phyloP scores from a whole-genome alignment of 2,113 vertebrate genomes.

The Eulemur rufifrons region DNA sequence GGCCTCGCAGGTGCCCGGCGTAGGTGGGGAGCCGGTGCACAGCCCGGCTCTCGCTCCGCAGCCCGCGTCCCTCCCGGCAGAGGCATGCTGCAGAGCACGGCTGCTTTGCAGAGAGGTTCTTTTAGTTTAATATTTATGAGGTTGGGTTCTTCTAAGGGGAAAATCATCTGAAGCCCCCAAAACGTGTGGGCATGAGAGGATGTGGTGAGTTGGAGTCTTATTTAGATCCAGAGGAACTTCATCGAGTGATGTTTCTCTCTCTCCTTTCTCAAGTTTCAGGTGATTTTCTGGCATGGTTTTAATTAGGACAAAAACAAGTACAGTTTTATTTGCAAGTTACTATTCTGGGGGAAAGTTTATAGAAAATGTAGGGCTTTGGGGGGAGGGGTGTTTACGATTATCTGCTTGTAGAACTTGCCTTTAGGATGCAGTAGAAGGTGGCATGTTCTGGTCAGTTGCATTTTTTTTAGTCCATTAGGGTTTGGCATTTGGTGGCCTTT shows the following conservation, averaged over 20 bases:
- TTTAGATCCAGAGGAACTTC: fast-evolving
- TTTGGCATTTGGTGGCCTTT: background rate
- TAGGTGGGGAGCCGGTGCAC: background rate
- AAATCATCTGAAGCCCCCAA: fast-evolving
- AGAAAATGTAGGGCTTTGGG: fast-evolving
- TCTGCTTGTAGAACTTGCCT: fast-evolving
- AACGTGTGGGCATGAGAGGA: fast-evolving
- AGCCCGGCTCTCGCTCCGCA: background rate
- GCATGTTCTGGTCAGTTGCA: fast-evolving
- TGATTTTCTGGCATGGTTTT: background rate
- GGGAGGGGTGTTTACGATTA: fast-evolving
- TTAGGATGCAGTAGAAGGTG: fast-evolving
- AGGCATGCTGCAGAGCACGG: background rate
- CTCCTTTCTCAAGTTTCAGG: background rate
- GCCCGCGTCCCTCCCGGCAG: fast-evolving
- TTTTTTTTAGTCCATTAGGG: background rate
- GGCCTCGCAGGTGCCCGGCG: background rate
- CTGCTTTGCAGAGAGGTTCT: fast-evolving
- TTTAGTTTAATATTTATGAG: fast-evolving
- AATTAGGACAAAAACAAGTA: background rate
- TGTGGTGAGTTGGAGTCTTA: background rate
- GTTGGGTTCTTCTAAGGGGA: background rate
- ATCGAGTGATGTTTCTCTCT: fast-evolving
- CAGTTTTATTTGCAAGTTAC: no score
- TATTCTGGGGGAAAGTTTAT: background rate